A percentile compares a stretch with the other conserved stretches of the same genome.
Conservation (phyloP, 1,140 invertebrate species). For the Aphelenchoides besseyi region DNA sequence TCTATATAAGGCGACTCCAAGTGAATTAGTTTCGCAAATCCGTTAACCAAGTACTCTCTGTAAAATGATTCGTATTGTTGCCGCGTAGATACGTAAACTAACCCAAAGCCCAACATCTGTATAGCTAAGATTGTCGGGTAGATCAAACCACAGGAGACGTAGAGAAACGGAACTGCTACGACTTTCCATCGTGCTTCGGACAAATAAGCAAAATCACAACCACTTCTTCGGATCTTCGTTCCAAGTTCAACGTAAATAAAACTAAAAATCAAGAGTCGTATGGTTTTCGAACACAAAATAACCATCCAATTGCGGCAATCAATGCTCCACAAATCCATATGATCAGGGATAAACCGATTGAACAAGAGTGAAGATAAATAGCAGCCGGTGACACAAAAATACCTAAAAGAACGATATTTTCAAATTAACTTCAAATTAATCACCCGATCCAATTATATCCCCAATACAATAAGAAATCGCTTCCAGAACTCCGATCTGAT, state of each 20-base stretch:
- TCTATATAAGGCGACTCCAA: background rate
- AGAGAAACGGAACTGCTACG: slow-evolving; percentile 55
- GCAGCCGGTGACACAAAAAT: slow-evolving; percentile 57
- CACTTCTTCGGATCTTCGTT: slow-evolving; percentile 53
- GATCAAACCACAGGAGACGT: slow-evolving; percentile 45
- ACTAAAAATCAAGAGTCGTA: slow-evolving; percentile 16
- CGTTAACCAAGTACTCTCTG: slow-evolving; percentile 54
- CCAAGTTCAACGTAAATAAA: too few species aligned
- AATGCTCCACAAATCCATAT: slow-evolving; percentile 49
- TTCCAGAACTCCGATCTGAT: slow-evolving; percentile 44
- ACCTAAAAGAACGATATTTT: slow-evolving; percentile 57
- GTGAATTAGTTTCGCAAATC: slow-evolving; percentile 13
- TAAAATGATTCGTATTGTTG: too few species aligned
- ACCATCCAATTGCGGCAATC: slow-evolving; percentile 57
- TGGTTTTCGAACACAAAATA: slow-evolving; percentile 47
- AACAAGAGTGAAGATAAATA: slow-evolving; percentile 51
- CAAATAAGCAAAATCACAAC: slow-evolving; percentile 59
- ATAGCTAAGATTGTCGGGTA: slow-evolving; percentile 57
- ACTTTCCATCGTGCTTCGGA: slow-evolving; percentile 51
- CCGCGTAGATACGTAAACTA: too few species aligned
- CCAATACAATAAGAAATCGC: slow-evolving; percentile 54
- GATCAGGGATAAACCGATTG: slow-evolving; percentile 53
- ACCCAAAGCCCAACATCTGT: too few species aligned
- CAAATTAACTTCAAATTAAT: slow-evolving; percentile 52
- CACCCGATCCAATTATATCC: slow-evolving; percentile 57